Base-by-base conservation (phyloP, 2,797 vertebrate species). In the Sebastes nivosus region DNA sequence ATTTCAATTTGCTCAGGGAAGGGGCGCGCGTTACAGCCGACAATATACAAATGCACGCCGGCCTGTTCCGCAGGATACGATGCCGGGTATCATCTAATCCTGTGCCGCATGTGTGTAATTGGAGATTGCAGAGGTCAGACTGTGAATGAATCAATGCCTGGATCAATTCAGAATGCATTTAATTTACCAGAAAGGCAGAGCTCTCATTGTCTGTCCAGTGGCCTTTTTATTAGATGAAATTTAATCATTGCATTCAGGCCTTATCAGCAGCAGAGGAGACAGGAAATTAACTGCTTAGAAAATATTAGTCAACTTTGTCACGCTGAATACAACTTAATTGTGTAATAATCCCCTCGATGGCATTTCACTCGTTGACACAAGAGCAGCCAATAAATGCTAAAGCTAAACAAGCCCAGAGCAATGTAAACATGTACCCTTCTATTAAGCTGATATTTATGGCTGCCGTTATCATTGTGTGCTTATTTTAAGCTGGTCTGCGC, bases 251-350 rank as follows among this genome's bases (percentile, higher is more conserved):
- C 66, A 65, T 87, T 79, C 42, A 4, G 72, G 34, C 52, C 77
- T 89, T 77, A 88, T 87, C 90, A 75, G 83, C 71, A 46, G 67
- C 42, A 32, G 34, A 38, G 50, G 54, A 72, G 80, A 75, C 90
- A 80, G 84, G 75, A 90, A 92, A 94, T 90, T 71, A 89, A 89
- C 84, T 69, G 79, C 81, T 85, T 75, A 46, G 75, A 81, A 88
- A 86, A 83, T 85, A 90, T 86, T 74, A 80, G 83, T 88, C 83
- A 82, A 83, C 78, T 89, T 82, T 79, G 85, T 86, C 80, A 77
- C n/a, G 13, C 50, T 57, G 67, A 80, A 87, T 76, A 78, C 74
- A 57, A 84, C 72, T 79, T 83, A 82, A 86, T 84, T 83, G 81
- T 75, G 34, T 83, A 69, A 46, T 86, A 86, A 89, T 91, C 82